Evolutionary conservation across 2,113 vertebrate species (phyloP), one percentile per base, ranked within the genome.

Genomic region (Orientallactaga bullata): DNA sequence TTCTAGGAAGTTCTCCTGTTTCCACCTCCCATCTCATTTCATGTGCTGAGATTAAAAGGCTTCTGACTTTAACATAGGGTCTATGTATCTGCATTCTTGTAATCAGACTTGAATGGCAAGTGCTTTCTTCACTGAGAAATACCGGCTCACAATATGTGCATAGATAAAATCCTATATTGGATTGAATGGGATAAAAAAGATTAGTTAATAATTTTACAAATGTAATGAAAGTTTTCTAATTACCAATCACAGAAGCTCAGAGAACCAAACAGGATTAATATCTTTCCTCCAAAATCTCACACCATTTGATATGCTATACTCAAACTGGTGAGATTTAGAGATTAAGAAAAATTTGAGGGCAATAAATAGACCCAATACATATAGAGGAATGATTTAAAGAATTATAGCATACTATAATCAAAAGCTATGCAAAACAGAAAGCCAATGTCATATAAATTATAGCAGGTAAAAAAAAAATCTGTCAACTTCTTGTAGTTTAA

Each of bases 311-410:
- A 55, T 9, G 17, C 68, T 20, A 83, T 87, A 79, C 74, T 76
- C 68, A 79, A 93, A 58, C 18, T 63, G 42, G n/a, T 87, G 30
- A 79, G 51, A 88, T 76, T 93, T n/a, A 79, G 84, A 81, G 26
- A 28, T 74, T 32, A 61, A 95, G 61, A 85, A 85, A 66, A 82
- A 63, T 26, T 93, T 93, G 23, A 68, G 37, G 37, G 13, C 6
- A 93, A 7, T 23, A 88, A 91, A 93, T 55, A 92, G 60, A 79
- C 11, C 7, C 37, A 47, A 82, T 78, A 39, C 20, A 88, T 37
- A 73, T 9, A 65, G 23, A 88, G 35, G 51, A 81, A 60, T 13
- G 65, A 72, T 71, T 6, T 87, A 71, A 83, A 81, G 68, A 85
- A 71, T 71, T 71, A 42, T 21, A 83, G 71, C 18, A 24, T 28